Evolutionary conservation across 2,113 vertebrate genomes (phyloP).

Genomic region (Lucifuga dentata): DNA sequence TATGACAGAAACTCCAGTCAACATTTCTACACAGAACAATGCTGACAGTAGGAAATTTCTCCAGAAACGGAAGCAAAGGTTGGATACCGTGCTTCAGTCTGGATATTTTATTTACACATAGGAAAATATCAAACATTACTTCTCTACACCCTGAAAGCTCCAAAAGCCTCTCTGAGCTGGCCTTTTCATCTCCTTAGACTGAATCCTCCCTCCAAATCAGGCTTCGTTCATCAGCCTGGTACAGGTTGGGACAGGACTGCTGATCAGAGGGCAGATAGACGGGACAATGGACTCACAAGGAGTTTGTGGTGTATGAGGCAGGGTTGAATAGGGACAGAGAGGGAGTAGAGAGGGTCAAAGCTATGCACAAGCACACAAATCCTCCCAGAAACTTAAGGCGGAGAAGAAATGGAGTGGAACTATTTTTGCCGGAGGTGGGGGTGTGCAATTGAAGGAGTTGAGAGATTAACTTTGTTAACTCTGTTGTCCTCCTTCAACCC

Average conservation of each 20-base stretch:
- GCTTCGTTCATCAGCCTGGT: constrained; percentile 39
- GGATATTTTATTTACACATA: constrained; percentile 26
- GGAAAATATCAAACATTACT: constrained; percentile 32
- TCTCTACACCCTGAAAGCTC: constrained; percentile 22
- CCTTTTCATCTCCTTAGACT: constrained; percentile 33
- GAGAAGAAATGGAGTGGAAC: background rate
- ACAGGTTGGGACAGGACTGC: constrained; percentile 59
- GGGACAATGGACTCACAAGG: constrained; percentile 55
- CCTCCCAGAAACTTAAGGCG: background rate
- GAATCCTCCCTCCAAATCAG: constrained; percentile 36
- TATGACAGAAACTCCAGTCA: constrained; percentile 19
- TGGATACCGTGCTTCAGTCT: background rate
- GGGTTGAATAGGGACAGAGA: constrained; percentile 1
- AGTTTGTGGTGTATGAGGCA: constrained; percentile 4
- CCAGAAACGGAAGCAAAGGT: background rate
- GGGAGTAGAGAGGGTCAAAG: constrained; percentile 15
- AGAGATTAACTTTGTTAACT: background rate
- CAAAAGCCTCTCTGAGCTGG: constrained; percentile 25
- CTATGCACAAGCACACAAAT: background rate
- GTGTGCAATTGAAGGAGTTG: background rate
- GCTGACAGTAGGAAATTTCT: background rate
- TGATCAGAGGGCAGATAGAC: constrained; percentile 63
- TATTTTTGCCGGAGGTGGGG: background rate
- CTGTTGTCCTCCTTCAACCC: background rate
- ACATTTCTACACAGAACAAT: background rate